Percentiles rank a stretch among this genome's conserved stretches.
phyloP scores from a whole-genome alignment of 2,888 invertebrate species.

The Chloroclysta siterata region DNA sequence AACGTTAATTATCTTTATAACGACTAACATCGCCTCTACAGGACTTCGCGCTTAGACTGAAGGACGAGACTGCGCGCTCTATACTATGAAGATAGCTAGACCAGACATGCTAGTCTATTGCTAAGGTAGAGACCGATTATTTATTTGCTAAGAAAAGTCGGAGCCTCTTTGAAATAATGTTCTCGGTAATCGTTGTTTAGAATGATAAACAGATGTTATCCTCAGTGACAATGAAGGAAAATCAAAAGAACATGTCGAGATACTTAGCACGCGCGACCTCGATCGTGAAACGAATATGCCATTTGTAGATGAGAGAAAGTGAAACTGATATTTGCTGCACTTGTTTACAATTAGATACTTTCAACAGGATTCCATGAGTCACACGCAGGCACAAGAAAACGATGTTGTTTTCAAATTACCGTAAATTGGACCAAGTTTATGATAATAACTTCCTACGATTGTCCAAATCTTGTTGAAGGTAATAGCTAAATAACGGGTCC shows the following conservation, averaged over 20 bases:
- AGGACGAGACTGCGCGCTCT: conserved; percentile 1
- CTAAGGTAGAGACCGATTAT: too few species aligned
- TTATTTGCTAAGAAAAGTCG: background rate
- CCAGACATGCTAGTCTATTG: background rate
- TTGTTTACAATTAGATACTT: conserved; percentile 70
- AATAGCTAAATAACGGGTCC: conserved; percentile 58
- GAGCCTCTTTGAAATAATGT: background rate
- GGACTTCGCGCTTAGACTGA: background rate
- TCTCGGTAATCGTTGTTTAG: background rate
- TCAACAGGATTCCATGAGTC: conserved; percentile 75
- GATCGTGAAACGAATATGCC: conserved; percentile 79
- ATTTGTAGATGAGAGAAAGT: conserved; percentile 77
- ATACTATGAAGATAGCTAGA: background rate
- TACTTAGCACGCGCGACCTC: conserved; percentile 75
- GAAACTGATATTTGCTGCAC: conserved; percentile 77
- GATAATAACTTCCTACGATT: conserved; percentile 64
- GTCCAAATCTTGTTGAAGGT: conserved; percentile 51
- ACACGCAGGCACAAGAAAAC: conserved; percentile 41
- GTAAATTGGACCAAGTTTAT: conserved; percentile 54
- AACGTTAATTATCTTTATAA: conserved; percentile 47
- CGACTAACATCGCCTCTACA: conserved; percentile 24
- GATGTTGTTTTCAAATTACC: conserved; percentile 52
- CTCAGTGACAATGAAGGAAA: conserved; percentile 43
- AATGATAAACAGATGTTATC: conserved; percentile 18
- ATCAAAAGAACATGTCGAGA: conserved; percentile 56